A percentile compares a stretch with the other conserved stretches of the same genome.
These are phyloP conservation scores for Plestiodon gilberti DNA, from an alignment of 2,113 vertebrate species.

Conservation along the genomic window DNA sequence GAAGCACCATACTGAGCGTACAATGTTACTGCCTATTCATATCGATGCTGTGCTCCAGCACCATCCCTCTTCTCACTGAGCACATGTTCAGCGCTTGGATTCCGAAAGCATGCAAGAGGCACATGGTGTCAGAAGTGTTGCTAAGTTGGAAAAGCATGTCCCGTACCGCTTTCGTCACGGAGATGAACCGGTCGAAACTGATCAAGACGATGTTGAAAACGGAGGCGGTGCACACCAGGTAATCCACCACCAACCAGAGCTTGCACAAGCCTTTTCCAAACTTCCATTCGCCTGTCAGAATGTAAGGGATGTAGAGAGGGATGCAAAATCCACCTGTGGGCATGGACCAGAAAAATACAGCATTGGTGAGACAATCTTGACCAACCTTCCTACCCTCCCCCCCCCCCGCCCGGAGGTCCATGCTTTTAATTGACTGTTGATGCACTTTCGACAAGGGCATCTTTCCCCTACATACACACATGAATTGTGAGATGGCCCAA, in stretches of 20 bases:
- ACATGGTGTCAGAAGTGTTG: neutral
- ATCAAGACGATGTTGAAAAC: constrained; percentile 82
- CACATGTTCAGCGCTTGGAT: neutral
- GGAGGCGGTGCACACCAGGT: constrained; percentile 78
- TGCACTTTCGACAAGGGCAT: neutral
- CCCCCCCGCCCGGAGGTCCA: neutral
- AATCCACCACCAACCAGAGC: constrained; percentile 79
- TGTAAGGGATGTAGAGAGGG: constrained; percentile 79
- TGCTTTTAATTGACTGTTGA: neutral
- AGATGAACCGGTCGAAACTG: constrained; percentile 81
- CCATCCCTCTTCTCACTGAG: too few relatives aligned
- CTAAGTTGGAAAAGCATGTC: too few relatives aligned
- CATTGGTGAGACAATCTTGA: too few relatives aligned
- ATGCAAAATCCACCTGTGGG: constrained; percentile 79
- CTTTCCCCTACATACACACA: too few relatives aligned
- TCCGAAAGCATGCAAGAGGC: neutral
- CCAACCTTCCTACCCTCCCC: too few relatives aligned
- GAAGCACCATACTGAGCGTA: neutral
- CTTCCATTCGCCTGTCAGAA: constrained; percentile 75
- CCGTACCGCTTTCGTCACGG: constrained; percentile 76
- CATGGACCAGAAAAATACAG: neutral
- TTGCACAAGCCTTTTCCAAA: constrained; percentile 76
- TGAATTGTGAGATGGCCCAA: neutral
- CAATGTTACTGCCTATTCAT: too few relatives aligned
- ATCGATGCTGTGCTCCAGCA: too few relatives aligned